A percentile compares a stretch with the other conserved stretches of the same genome.
Conservation (phyloP, 2,113 vertebrate genomes). For the Mormoops blainvillei region DNA sequence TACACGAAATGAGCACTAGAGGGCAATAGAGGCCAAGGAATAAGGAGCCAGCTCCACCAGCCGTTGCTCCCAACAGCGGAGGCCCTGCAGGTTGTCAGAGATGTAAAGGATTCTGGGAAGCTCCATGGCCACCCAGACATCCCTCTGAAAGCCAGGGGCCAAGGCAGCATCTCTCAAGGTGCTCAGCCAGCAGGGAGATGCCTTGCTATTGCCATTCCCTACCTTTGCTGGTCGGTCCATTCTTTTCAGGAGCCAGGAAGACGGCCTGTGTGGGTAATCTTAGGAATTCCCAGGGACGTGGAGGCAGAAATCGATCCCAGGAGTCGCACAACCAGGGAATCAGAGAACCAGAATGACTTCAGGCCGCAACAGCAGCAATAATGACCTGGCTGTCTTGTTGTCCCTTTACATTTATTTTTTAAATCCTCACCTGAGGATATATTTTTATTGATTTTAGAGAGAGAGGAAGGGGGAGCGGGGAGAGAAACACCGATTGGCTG, state of each 20-base stretch:
- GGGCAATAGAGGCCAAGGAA: slow-evolving; percentile 77
- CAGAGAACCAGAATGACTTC: not conserved
- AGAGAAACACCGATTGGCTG: too few species aligned
- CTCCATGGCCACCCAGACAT: not conserved
- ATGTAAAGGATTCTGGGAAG: slow-evolving; percentile 29
- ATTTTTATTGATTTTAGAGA: too few species aligned
- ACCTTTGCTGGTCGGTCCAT: not conserved
- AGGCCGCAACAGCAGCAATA: not conserved
- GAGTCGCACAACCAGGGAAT: not conserved
- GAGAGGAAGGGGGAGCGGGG: too few species aligned
- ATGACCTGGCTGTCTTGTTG: not conserved
- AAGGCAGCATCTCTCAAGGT: not conserved
- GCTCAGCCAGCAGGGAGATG: not conserved
- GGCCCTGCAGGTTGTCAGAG: not conserved
- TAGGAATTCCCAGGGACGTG: not conserved
- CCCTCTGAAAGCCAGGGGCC: not conserved
- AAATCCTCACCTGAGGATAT: too few species aligned
- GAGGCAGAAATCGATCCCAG: not conserved
- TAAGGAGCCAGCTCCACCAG: accelerated
- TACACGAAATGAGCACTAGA: slow-evolving; percentile 57
- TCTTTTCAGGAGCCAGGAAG: not conserved
- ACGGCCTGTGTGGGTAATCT: not conserved
- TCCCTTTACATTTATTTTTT: too few species aligned
- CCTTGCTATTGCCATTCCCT: not conserved
- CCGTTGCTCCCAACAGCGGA: not conserved